phyloP scores from a whole-genome alignment of 1,140 invertebrate species.

The Lasioglossum baleicum region DNA sequence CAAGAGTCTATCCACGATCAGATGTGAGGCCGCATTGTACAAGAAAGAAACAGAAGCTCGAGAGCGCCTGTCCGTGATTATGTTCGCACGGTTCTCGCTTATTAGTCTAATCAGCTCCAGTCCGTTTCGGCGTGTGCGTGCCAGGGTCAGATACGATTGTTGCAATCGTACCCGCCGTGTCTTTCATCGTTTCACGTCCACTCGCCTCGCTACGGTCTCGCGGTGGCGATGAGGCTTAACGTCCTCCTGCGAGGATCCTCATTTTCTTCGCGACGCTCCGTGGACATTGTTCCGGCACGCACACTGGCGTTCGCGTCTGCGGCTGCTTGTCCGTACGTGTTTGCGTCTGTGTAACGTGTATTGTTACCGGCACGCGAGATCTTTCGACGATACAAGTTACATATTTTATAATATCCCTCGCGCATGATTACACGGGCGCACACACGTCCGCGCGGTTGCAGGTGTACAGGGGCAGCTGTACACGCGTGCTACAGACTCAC shows the following conservation, averaged over 20 bases:
- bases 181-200: not conserved
- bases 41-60: conserved; percentile 36
- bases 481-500: conserved; percentile 21
- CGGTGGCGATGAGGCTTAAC: not conserved
- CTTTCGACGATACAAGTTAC: no score
- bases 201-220: not conserved
- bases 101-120: conserved; percentile 39
- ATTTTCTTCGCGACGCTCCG: not conserved
- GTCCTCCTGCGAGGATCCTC: not conserved
- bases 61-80: conserved; percentile 17
- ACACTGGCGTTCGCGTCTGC: not conserved
- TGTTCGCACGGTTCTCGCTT: conserved; percentile 13
- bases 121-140: conserved; percentile 3
- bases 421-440: not conserved
- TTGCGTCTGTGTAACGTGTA: conserved; percentile 3
- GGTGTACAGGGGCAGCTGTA: conserved; percentile 1
- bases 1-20: conserved; percentile 26
- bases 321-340: conserved; percentile 33
- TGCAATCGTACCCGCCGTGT: not conserved
- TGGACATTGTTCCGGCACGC: conserved; percentile 17
- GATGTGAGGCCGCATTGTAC: conserved; percentile 14
- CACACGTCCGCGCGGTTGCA: conserved; percentile 26
- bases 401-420: conserved; percentile 1
- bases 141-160: not conserved
- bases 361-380: no score